Conservation (phyloP, 2,888 invertebrate species). For the Rhodophaea formosa region DNA sequence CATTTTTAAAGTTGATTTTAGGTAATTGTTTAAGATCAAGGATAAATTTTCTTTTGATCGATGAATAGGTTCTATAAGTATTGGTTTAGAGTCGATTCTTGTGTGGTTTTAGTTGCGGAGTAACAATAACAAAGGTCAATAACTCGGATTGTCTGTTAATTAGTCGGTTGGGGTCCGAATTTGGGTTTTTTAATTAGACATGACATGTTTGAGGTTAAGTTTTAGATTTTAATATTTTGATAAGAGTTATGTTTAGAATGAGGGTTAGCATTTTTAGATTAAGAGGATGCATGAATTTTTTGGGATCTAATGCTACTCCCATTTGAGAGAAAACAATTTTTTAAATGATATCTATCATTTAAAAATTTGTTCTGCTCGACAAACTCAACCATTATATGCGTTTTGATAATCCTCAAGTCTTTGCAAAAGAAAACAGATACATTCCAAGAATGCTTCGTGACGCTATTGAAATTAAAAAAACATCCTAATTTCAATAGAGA, state of each 20-base stretch:
- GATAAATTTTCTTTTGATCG: constrained; percentile 48
- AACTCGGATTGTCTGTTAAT: constrained; percentile 45
- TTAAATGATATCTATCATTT: too few relatives aligned
- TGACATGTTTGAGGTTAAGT: background rate
- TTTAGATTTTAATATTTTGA: constrained; percentile 16
- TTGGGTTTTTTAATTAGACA: constrained; percentile 67
- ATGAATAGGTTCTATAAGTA: constrained; percentile 55
- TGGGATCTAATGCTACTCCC: too few relatives aligned
- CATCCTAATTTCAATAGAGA: too few relatives aligned
- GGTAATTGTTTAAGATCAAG: constrained; percentile 47
- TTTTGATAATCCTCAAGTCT: too few relatives aligned
- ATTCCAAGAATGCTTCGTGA: too few relatives aligned
- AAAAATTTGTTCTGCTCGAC: too few relatives aligned
- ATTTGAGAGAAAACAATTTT: too few relatives aligned
- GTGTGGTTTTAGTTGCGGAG: constrained; percentile 40
- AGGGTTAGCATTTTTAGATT: too few relatives aligned
- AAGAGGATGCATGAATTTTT: too few relatives aligned
- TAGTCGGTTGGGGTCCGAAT: constrained; percentile 41
- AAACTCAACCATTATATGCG: too few relatives aligned
- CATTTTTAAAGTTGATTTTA: constrained; percentile 27
- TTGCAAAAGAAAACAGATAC: too few relatives aligned
- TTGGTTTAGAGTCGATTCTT: constrained; percentile 49
- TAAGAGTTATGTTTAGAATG: background rate
- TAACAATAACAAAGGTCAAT: constrained; percentile 64
- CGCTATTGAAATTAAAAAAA: too few relatives aligned